Conservation (phyloP, 2,797 vertebrate species). For the Lithobates sylvaticus region DNA sequence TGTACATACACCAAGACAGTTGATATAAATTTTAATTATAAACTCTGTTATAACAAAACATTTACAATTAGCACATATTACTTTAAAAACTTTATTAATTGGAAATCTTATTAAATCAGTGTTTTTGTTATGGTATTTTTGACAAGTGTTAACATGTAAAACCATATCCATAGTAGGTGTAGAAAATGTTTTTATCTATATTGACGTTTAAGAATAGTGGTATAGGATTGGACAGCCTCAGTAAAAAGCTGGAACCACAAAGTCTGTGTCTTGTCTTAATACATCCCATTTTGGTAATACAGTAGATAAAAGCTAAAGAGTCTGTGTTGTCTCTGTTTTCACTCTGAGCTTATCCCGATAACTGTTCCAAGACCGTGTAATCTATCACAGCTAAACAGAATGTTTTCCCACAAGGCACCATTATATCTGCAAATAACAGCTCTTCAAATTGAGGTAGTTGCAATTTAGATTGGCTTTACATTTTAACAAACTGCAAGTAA, state of each 20-base stretch:
- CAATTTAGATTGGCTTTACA: slow-evolving; percentile 36
- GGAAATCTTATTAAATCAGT: background rate
- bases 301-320: background rate
- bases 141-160: background rate
- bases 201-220: background rate
- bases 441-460: slow-evolving; percentile 48
- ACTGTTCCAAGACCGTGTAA: background rate
- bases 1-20: background rate
- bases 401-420: background rate
- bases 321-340: background rate
- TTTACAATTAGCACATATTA: background rate
- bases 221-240: background rate
- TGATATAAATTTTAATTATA: too few species aligned
- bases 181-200: background rate
- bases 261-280: background rate
- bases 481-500: slow-evolving; percentile 7
- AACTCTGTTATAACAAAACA: background rate
- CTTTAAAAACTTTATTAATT: background rate
- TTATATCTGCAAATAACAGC: slow-evolving; percentile 24
- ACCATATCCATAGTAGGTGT: background rate
- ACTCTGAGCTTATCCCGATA: background rate
- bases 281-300: slow-evolving; percentile 10
- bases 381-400: background rate
- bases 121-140: background rate
- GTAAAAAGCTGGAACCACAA: background rate